Conservation (phyloP, 2,888 invertebrate species). For the Ferdinandea cuprea region DNA sequence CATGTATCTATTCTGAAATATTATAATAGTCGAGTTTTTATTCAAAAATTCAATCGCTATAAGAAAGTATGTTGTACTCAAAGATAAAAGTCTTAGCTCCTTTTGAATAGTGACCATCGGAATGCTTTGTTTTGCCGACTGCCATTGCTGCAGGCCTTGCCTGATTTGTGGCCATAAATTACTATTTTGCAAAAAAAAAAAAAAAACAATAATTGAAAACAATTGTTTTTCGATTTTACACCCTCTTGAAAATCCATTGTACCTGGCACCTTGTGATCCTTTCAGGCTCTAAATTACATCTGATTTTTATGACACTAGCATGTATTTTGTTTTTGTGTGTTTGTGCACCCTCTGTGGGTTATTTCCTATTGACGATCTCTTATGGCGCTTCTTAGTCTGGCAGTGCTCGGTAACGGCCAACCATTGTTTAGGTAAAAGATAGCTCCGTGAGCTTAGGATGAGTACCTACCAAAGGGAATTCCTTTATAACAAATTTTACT, state of each 20-base stretch:
- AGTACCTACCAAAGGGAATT: conserved; percentile 43
- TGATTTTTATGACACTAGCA: conserved; percentile 33
- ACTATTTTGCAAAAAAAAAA: conserved; percentile 60
- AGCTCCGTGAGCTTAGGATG: conserved; percentile 30
- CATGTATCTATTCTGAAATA: conserved; percentile 45
- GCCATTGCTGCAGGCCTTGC: conserved; percentile 31
- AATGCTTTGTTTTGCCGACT: conserved; percentile 35
- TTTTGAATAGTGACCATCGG: background rate
- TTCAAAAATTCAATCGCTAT: conserved; percentile 32
- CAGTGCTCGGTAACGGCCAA: conserved; percentile 8
- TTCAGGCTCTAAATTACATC: conserved; percentile 58
- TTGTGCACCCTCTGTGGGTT: conserved; percentile 1
- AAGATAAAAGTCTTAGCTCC: background rate
- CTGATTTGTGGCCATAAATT: conserved; percentile 60
- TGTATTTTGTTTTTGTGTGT: conserved; percentile 9
- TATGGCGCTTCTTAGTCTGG: conserved; percentile 72
- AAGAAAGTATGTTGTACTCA: conserved; percentile 27
- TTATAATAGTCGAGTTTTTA: conserved; percentile 24
- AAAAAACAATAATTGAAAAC: conserved; percentile 69
- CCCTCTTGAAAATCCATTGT: conserved; percentile 67
- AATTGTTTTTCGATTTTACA: conserved; percentile 68
- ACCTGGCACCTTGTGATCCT: conserved; percentile 67
- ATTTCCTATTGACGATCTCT: conserved; percentile 57
- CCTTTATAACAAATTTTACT: conserved; percentile 62
- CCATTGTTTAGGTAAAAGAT: conserved; percentile 8